Conservation (phyloP, 2,888 invertebrate genomes). For the Chloroclystis v-ata region DNA sequence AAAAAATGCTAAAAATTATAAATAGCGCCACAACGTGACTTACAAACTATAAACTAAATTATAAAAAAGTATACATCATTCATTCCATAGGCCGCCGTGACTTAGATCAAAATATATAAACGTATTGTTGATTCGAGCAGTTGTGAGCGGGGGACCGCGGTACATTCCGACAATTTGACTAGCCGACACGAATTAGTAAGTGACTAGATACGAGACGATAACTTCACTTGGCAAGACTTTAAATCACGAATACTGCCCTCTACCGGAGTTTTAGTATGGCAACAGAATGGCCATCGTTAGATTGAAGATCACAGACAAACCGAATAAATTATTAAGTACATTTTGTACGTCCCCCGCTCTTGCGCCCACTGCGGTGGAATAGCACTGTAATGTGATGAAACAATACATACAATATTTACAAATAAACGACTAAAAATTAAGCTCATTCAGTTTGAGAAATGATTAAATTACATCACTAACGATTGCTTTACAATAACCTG, state of each 20-base stretch:
- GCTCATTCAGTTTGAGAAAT: slow-evolving; percentile 63
- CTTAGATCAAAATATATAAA: slow-evolving; percentile 50
- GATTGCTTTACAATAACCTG: slow-evolving; percentile 45
- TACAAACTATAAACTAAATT: slow-evolving; percentile 54
- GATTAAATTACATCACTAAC: slow-evolving; percentile 60
- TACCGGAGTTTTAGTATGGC: slow-evolving; percentile 38
- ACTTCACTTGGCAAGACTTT: slow-evolving; percentile 66
- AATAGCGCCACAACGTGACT: slow-evolving; percentile 49
- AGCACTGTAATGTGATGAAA: slow-evolving; percentile 23
- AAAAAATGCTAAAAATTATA: slow-evolving; percentile 67
- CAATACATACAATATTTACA: slow-evolving; percentile 73
- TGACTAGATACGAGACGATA: slow-evolving; percentile 74
- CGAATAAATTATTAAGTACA: slow-evolving; percentile 46
- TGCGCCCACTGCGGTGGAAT: slow-evolving; percentile 42
- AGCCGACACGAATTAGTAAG: slow-evolving; percentile 71
- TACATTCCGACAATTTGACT: slow-evolving; percentile 52
- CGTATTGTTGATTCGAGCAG: slow-evolving; percentile 3
- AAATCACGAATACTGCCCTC: slow-evolving; percentile 23
- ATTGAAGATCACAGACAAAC: slow-evolving; percentile 48
- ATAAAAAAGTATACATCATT: slow-evolving; percentile 55
- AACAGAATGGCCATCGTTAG: slow-evolving; percentile 40
- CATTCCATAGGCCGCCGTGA: slow-evolving; percentile 67
- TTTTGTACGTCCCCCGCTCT: slow-evolving; percentile 13
- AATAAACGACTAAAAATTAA: slow-evolving; percentile 68
- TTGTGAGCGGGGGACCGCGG: slow-evolving; percentile 22